phyloP scores from a whole-genome alignment of 2,797 vertebrate species.

The Martes flavigula region DNA sequence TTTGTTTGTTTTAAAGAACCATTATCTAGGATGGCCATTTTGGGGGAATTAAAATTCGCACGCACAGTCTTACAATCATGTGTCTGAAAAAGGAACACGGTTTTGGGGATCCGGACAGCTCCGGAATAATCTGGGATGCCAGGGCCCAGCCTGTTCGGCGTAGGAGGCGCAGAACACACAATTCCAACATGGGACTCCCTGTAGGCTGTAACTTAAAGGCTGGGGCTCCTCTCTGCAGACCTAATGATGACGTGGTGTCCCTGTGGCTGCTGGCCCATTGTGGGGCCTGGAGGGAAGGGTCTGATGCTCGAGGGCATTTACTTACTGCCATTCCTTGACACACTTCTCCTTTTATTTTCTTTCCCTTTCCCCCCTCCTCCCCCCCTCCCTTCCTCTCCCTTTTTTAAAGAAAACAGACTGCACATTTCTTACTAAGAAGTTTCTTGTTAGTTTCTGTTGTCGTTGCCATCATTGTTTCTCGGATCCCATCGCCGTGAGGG shows the following conservation, averaged over 20 bases:
- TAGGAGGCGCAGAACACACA: fast-evolving
- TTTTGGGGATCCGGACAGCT: not conserved
- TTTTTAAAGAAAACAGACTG: not conserved
- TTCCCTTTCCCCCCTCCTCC: too few species aligned
- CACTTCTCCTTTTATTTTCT: not conserved
- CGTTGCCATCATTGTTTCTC: not conserved
- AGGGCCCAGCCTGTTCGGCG: not conserved
- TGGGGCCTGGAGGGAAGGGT: not conserved
- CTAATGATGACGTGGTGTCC: too few species aligned
- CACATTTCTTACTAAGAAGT: not conserved
- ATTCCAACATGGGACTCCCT: not conserved
- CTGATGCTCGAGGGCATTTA: not conserved
- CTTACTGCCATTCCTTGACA: not conserved
- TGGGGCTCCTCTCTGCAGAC: not conserved
- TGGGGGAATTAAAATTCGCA: not conserved
- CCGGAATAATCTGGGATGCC: not conserved
- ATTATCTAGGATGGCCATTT: not conserved
- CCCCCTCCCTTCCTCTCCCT: too few species aligned
- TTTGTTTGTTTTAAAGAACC: not conserved
- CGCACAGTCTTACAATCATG: not conserved
- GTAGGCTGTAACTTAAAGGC: not conserved
- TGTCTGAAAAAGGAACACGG: not conserved
- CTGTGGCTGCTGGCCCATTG: fast-evolving
- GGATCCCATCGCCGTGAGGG: not conserved
- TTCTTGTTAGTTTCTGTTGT: not conserved